Conservation (phyloP, 2,888 invertebrate genomes). For the Papilio gigon region DNA sequence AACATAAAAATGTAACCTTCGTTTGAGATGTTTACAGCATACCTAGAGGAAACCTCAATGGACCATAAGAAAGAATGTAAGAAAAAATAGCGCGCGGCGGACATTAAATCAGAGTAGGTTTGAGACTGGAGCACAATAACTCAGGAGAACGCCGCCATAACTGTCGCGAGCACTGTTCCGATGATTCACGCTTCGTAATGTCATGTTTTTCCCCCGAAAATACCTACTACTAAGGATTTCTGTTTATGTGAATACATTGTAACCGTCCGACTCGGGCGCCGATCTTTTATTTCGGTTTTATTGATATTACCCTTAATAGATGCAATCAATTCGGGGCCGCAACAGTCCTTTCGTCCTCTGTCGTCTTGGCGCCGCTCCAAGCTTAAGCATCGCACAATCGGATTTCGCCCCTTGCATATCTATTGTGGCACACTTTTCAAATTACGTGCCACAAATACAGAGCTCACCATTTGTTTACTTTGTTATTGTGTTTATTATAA, state of each 20-base stretch:
- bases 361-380: slow-evolving; percentile 37
- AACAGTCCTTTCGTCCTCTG: slow-evolving; percentile 40
- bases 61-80: slow-evolving; percentile 38
- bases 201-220: slow-evolving; percentile 60
- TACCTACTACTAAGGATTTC: slow-evolving; percentile 36
- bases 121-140: slow-evolving; percentile 75
- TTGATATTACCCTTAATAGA: slow-evolving; percentile 41
- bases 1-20: slow-evolving; percentile 9
- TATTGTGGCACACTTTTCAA: slow-evolving; percentile 34
- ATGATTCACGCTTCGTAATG: slow-evolving; percentile 76
- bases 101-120: slow-evolving; percentile 76
- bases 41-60: slow-evolving; percentile 37
- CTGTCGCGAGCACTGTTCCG: slow-evolving; percentile 76
- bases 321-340: slow-evolving; percentile 37
- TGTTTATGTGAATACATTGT: slow-evolving; percentile 38
- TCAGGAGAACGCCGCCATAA: slow-evolving; percentile 74
- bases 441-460: slow-evolving; percentile 29
- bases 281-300: slow-evolving; percentile 42
- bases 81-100: slow-evolving; percentile 55
- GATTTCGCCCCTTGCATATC: slow-evolving; percentile 39
- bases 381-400: slow-evolving; percentile 32
- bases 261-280: slow-evolving; percentile 32
- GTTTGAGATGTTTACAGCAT: slow-evolving; percentile 15
- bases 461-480: slow-evolving; percentile 8
- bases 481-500: slow-evolving; percentile 14